Conservation (phyloP, 2,797 vertebrate species). For the Fringilla coelebs region DNA sequence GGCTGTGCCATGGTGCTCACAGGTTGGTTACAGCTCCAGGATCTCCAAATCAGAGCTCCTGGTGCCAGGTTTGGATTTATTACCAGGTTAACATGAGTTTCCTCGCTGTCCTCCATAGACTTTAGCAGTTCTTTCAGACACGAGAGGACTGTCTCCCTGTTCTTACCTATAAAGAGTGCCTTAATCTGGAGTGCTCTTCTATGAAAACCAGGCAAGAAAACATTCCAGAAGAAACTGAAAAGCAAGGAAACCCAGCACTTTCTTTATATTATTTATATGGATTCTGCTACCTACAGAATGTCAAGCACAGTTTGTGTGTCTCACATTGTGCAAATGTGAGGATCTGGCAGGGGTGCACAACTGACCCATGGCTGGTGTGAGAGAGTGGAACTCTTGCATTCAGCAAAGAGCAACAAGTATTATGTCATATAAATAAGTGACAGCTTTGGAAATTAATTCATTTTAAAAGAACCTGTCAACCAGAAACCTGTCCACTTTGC, state of each 20-base stretch:
- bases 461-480: neutral
- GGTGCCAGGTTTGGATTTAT: neutral
- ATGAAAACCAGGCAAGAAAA: neutral
- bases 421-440: neutral
- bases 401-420: neutral
- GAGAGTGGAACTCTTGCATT: neutral
- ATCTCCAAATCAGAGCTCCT: neutral
- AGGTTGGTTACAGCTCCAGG: neutral
- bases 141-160: neutral
- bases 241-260: neutral
- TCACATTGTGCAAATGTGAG: slow-evolving; percentile 12
- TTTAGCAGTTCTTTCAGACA: neutral
- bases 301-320: neutral
- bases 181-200: slow-evolving; percentile 25
- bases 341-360: neutral
- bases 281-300: neutral
- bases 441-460: neutral
- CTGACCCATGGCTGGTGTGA: neutral
- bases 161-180: neutral
- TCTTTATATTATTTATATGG: neutral
- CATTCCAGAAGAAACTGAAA: neutral
- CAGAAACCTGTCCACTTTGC: neutral
- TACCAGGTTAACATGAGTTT: neutral
- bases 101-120: neutral
- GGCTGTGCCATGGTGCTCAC: neutral